Evolutionary conservation across 2,113 vertebrate species (phyloP).

Genomic region (Channa argus): DNA sequence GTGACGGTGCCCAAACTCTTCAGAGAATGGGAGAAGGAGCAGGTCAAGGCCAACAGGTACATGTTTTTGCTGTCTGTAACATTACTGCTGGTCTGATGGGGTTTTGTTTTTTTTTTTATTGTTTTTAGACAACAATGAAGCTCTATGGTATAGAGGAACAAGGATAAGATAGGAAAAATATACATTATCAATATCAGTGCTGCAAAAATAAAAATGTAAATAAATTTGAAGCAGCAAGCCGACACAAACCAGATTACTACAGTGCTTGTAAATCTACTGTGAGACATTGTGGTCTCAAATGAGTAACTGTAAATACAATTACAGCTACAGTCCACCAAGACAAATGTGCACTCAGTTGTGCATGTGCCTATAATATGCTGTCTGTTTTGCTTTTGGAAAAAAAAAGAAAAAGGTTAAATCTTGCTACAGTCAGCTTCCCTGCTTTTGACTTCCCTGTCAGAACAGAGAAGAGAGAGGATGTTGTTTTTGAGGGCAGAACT

Average conservation of each 20-base stretch:
- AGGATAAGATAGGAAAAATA: no score
- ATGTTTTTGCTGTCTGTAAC: no score
- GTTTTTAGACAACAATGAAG: background rate
- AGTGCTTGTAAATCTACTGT: background rate
- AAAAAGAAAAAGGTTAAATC: background rate
- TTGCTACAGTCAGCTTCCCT: background rate
- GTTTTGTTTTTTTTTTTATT: no score
- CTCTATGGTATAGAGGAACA: no score
- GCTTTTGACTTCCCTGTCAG: background rate
- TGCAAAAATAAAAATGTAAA: no score
- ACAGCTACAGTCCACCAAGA: no score
- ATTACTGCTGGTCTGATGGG: no score
- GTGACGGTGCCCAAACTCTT: slow-evolving; percentile 86
- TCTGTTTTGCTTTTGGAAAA: background rate
- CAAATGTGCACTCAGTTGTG: no score
- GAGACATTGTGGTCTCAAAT: background rate
- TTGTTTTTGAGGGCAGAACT: slow-evolving; percentile 20
- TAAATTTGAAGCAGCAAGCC: background rate
- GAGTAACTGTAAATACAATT: background rate
- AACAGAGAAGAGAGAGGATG: slow-evolving; percentile 18
- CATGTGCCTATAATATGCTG: background rate
- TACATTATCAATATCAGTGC: no score
- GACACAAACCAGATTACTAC: background rate
- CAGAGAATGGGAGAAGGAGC: slow-evolving; percentile 89
- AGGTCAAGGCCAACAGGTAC: slow-evolving; percentile 79